Base-by-base conservation (phyloP, 2,113 vertebrate species). In the Triplophysa tibetana region DNA sequence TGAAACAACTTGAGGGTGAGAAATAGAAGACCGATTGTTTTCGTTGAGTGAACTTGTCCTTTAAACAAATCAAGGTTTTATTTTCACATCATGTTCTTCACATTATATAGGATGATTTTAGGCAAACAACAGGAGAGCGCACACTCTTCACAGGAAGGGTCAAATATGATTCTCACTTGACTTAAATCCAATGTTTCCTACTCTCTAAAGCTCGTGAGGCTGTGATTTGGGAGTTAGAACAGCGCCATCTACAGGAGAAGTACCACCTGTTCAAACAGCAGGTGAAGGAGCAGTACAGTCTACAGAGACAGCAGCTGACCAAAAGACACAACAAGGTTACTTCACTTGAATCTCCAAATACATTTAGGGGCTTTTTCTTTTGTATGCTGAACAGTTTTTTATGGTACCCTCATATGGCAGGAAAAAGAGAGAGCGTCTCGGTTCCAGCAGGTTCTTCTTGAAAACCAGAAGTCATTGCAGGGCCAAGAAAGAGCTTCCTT, bases 191-290 rank as follows among this genome's bases (percentile, higher is more conserved):
- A 13, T 17, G 17, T 54, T 54, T 54, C 14, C 17, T 6, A 10
- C 17, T 33, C 26, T 58, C 33, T 52, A 1, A 77, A 93, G 92
- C 91, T 29, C 90, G 92, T 0, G 91, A 93, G 62, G 84, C 89
- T 0, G 87, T 90, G 66, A 89, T 93, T 81, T 89, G 91, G 89
- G 89, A 86, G 68, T 75, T 92, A 78, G 92, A 93, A 79, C 89
- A 91, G 52, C 88, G 90, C 24, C 90, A 92, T 78, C 86, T 92
- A 43, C 90, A 92, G 83, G 90, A 93, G 70, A 93, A 91, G 77
- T 92, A 92, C 80, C 90, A 93, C 65, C 83, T 92, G 52, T 93
- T 92, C 76, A 90, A 89, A 82, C 91, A 92, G 83, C 92, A 93
- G 78, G 88, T 88, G 81, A 91, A 88, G 78, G 92, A 93, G 81